These are phyloP conservation scores for Neodiprion lecontei DNA, from an alignment of 1,140 invertebrate species.

Conservation along the genomic window DNA sequence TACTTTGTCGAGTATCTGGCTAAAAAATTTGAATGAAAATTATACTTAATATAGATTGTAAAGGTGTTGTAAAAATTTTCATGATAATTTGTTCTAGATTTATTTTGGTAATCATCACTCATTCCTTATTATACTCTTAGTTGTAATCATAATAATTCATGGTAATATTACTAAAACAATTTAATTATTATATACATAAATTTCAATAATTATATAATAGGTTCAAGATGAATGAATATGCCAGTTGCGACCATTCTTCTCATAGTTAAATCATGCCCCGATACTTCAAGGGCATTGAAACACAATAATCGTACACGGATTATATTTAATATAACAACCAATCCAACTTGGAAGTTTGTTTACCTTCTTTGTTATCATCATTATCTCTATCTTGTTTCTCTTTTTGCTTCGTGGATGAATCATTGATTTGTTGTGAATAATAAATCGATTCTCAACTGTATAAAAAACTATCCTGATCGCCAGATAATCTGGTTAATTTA, in stretches of 20 bases:
- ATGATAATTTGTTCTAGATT: neutral
- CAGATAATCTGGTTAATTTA: neutral
- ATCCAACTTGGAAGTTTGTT: slow-evolving; percentile 6
- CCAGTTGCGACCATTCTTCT: slow-evolving; percentile 13
- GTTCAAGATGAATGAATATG: slow-evolving; percentile 23
- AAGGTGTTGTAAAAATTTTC: neutral
- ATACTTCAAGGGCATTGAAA: slow-evolving; percentile 18
- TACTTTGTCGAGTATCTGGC: too few species aligned
- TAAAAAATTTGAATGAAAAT: too few species aligned
- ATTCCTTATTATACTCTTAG: slow-evolving; percentile 14
- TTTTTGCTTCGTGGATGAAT: slow-evolving; percentile 20
- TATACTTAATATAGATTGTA: too few species aligned
- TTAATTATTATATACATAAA: slow-evolving; percentile 29
- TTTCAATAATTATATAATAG: slow-evolving; percentile 25
- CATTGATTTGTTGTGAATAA: slow-evolving; percentile 31
- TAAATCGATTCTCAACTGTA: slow-evolving; percentile 10
- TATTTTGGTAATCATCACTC: slow-evolving; percentile 5
- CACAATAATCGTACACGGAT: slow-evolving; percentile 13
- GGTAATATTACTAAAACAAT: slow-evolving; percentile 24
- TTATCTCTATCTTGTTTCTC: slow-evolving; percentile 18
- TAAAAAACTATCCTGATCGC: neutral
- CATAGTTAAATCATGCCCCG: slow-evolving; percentile 16
- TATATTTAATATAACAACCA: slow-evolving; percentile 15
- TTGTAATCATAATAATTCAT: slow-evolving; percentile 1
- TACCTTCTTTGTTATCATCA: slow-evolving; percentile 13